These are phyloP conservation scores for Gymnocephalus cernua DNA, from an alignment of 2,113 vertebrate species.

Conservation along the genomic window DNA sequence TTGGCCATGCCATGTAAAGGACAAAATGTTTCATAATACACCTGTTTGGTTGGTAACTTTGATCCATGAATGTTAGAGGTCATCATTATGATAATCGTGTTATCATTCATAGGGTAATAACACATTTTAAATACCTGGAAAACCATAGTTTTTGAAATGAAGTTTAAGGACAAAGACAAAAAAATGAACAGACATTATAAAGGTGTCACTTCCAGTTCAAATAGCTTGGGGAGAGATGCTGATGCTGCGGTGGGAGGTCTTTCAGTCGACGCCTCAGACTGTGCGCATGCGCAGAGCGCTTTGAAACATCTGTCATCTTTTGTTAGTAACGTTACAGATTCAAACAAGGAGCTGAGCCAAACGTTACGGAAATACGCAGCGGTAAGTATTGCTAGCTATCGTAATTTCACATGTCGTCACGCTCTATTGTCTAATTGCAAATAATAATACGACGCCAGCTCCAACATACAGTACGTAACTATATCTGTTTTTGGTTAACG, in stretches of 20 bases:
- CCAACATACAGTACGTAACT: background rate
- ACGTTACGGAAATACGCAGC: background rate
- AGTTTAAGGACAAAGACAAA: too few relatives aligned
- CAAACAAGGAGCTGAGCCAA: background rate
- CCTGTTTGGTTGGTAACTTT: background rate
- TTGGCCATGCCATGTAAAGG: too few relatives aligned
- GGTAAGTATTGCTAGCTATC: constrained; percentile 25
- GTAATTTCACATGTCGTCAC: rapidly evolving
- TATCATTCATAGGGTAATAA: background rate
- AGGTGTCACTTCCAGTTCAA: background rate
- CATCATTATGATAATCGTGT: background rate
- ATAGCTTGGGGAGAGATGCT: constrained; percentile 55
- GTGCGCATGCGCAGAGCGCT: constrained; percentile 61
- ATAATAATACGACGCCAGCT: background rate
- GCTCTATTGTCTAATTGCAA: background rate
- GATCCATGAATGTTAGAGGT: background rate
- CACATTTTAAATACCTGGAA: background rate
- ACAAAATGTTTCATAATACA: background rate
- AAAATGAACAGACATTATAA: background rate
- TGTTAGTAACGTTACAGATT: constrained; percentile 14
- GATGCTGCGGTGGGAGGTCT: constrained; percentile 57
- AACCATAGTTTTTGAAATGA: background rate
- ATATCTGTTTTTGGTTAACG: background rate
- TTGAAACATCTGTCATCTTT: constrained; percentile 32
- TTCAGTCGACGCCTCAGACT: background rate